These are phyloP conservation scores for Isaurus tuberculatus DNA, from an alignment of 92 coral and sea anemone genomes.

Conservation along the genomic window DNA sequence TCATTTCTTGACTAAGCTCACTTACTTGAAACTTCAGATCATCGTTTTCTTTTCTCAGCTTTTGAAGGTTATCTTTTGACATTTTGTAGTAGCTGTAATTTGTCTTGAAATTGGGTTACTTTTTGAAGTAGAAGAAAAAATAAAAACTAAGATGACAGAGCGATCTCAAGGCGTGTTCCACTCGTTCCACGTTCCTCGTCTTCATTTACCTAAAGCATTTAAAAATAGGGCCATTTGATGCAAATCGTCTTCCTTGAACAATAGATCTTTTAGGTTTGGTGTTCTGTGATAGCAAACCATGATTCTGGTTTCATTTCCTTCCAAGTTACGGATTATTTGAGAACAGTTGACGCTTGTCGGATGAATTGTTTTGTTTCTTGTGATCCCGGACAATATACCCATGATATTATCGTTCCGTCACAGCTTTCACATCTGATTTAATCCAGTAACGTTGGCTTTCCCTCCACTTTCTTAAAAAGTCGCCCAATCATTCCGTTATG, in stretches of 20 bases:
- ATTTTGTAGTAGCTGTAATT: no score
- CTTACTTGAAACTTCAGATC: no score
- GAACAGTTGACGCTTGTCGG: background rate
- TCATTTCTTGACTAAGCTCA: no score
- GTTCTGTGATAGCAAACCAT: background rate
- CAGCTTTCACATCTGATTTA: background rate
- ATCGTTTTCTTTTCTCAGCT: no score
- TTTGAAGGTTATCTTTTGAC: no score
- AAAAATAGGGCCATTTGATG: no score
- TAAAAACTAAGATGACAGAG: no score
- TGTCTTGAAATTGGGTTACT: no score
- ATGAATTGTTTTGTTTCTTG: background rate
- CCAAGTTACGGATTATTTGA: background rate
- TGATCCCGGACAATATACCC: background rate
- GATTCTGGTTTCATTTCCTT: no score
- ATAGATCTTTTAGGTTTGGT: background rate
- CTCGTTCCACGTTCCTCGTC: background rate
- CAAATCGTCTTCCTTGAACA: background rate
- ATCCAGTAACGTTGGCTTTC: background rate
- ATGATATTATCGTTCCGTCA: background rate
- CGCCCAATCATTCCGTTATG: background rate
- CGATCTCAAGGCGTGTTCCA: no score
- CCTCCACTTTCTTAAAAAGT: constrained; percentile 3
- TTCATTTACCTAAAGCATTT: no score
- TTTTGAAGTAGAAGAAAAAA: no score